Base-by-base conservation (phyloP, 2,113 vertebrate species). In the Shinisaurus crocodilurus region DNA sequence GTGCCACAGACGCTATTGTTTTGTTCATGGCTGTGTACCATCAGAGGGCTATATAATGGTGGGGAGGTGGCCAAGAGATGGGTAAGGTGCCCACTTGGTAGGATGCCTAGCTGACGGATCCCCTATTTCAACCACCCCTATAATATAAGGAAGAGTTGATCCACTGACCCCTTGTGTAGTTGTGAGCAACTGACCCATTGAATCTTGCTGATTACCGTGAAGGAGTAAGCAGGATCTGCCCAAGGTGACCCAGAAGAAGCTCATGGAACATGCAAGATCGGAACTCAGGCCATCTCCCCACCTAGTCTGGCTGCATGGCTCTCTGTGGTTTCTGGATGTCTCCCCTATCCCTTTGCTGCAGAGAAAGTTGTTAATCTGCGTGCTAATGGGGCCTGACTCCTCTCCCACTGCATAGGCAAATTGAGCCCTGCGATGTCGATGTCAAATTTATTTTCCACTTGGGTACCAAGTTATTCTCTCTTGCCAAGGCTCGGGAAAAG, bases 301-400 rank as follows among this genome's bases (percentile, higher is more conserved):
- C 65, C 37, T 70, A 57, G 45, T 40, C 48, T 43, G 13, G 79
- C 34, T 10, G 75, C 82, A 23, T 15, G 54, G 32, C 32, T 34
- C 63, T 69, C 9, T 50, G 60, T 85, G 74, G 63, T 69, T 90
- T 69, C 45, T 67, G 75, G 18, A 43, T 57, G 74, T 60, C 48
- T 70, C n/a, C 7, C n/a, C 25, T 13, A 32, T 54, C 74, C 34
- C 20, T 85, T 50, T 90, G 89, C 74, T 85, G 83, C 89, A 80
- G 63, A 85, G 89, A 67, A 90, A 85, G 82, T 69, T 70, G 69
- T 90, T 63, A 54, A 57, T 90, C 75, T 70, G 89, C n/a, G 6
- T 43, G 83, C 60, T 81, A 54, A 37, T 81, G 63, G 75, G 43
- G n/a, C 74, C 83, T 86, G 74, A 45, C 63, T 79, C 45, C 75